phyloP scores from a whole-genome alignment of 1,140 invertebrate species.

The Agrypnia vestita region DNA sequence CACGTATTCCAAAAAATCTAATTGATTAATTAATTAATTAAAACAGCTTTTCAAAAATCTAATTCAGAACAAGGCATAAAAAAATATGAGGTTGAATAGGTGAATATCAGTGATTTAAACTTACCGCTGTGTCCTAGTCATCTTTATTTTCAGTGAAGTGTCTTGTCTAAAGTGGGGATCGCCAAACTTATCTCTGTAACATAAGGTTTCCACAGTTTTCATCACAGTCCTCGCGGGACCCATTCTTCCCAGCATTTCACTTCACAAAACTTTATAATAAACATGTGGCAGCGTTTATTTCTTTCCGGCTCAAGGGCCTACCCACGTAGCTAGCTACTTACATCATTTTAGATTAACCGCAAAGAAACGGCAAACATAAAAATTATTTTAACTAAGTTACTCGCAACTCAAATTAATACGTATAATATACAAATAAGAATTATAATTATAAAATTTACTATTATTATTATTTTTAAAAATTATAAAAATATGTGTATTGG shows the following conservation, averaged over 20 bases:
- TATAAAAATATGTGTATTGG: too few species aligned
- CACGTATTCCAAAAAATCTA: too few species aligned
- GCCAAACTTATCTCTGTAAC: not conserved
- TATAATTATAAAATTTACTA: too few species aligned
- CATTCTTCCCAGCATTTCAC: conserved; percentile 24
- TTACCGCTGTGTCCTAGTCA: not conserved
- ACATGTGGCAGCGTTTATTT: conserved; percentile 26
- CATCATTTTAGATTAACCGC: too few species aligned
- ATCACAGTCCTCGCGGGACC: conserved; percentile 37
- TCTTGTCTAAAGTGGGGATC: not conserved
- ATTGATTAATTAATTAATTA: too few species aligned
- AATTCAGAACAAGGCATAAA: too few species aligned
- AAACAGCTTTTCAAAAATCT: too few species aligned
- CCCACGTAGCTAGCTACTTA: too few species aligned
- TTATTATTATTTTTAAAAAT: too few species aligned
- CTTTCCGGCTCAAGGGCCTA: not conserved
- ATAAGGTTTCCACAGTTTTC: conserved; percentile 1
- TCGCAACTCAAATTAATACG: too few species aligned
- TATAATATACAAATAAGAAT: too few species aligned
- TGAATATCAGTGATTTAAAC: conserved; percentile 5
- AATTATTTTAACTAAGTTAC: not conserved
- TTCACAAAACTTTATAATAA: conserved; percentile 38
- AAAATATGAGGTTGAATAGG: too few species aligned
- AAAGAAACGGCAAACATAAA: not conserved
- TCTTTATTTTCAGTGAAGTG: not conserved